Base-by-base conservation (phyloP, 2,888 invertebrate genomes). In the Spialia ferax region DNA sequence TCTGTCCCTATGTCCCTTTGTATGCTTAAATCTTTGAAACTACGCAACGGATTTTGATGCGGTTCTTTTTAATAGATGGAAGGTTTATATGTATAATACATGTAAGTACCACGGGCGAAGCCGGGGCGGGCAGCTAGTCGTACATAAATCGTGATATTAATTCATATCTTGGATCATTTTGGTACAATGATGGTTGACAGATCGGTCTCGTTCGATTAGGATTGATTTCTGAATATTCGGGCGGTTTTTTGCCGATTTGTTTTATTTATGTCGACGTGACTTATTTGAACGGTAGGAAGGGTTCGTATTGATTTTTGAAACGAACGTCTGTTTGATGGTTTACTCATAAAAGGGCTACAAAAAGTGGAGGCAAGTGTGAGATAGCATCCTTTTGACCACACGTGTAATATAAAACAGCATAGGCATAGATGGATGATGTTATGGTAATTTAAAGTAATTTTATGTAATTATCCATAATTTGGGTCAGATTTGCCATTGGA, bases 241-340 rank as follows among this genome's bases (percentile, higher is more conserved):
- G 73, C 70, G 70, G 75, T 75, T 79, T 78, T 78, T 76, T 79
- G 75, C 82, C 78, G 77, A 81, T 83, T 87, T 76, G 76, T 84
- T 87, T 87, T 86, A 84, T 89, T 87, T 79, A 81, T 84, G 86
- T 86, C 82, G 79, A 77, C 76, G 77, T 78, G 83, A 82, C 81
- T 86, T 91, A 88, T 91, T 89, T 88, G 86, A 85, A 83, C 84
- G 79, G 88, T 90, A 85, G 83, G 82, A 79, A 89, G 89, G 89
- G 89, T 88, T 89, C 83, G 71, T 92, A 89, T 93, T 92, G 91
- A 89, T 91, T 92, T 91, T 89, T 78, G 78, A 84, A 83, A 83
- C 79, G 81, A 77, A 83, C 91, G 85, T 92, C 91, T 90, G 84
- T 87, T 84, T 90, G 85, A 87, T 89, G 87, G 85, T 76, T 77